Conservation (phyloP, 2,797 vertebrate genomes). For the Acrossocheilus fasciatus region DNA sequence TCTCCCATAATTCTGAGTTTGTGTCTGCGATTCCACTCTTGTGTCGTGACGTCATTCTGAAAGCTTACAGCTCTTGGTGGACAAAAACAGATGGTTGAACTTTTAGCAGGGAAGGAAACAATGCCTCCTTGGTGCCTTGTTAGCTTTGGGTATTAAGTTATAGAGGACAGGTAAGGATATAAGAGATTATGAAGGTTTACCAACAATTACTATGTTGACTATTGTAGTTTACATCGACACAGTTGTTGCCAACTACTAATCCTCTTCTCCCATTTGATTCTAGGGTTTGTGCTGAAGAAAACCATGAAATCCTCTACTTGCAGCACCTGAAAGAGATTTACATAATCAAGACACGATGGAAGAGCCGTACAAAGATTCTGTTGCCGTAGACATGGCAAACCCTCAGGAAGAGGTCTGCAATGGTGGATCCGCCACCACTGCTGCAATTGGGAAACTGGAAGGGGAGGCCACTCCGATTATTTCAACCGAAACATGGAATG, state of each 20-base stretch:
- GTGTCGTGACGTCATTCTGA: constrained; percentile 46
- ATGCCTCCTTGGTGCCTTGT: constrained; percentile 24
- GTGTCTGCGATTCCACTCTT: constrained; percentile 46
- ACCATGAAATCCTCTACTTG: constrained; percentile 64
- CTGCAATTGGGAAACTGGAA: constrained; percentile 80
- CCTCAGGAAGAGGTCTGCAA: constrained; percentile 75
- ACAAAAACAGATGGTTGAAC: constrained; percentile 37
- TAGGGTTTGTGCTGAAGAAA: constrained; percentile 60
- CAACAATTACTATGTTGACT: background rate
- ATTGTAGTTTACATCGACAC: background rate
- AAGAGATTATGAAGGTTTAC: background rate
- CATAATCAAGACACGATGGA: constrained; percentile 80
- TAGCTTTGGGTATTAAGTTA: constrained; percentile 26
- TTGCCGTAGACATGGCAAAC: constrained; percentile 79
- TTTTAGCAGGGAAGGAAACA: constrained; percentile 28
- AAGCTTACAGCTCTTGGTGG: constrained; percentile 40
- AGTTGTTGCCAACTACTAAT: constrained; percentile 25
- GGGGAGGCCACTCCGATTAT: constrained; percentile 80
- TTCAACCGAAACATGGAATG: constrained; percentile 85
- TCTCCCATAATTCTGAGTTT: constrained; percentile 46
- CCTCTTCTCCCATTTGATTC: constrained; percentile 35
- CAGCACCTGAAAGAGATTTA: constrained; percentile 69
- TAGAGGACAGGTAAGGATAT: background rate
- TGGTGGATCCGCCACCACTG: constrained; percentile 57
- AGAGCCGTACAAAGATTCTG: constrained; percentile 82